Conservation (phyloP, 1,140 invertebrate species). For the Physella acuta region DNA sequence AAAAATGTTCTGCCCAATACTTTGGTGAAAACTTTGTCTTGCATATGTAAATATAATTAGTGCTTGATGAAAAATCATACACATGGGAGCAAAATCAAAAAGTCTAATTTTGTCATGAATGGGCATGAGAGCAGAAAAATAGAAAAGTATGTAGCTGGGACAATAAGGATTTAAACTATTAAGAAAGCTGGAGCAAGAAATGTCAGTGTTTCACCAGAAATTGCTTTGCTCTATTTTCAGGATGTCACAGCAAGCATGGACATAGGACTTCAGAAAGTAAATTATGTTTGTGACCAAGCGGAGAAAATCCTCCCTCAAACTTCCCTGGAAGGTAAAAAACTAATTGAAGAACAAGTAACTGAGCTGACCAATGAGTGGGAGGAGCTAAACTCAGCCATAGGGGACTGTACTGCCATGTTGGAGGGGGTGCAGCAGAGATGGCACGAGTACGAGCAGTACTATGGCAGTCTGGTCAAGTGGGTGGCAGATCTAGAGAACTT, state of each 20-base stretch:
- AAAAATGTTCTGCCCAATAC: too few relatives aligned
- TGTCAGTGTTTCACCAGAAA: too few relatives aligned
- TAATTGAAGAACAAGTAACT: slow-evolving; percentile 79
- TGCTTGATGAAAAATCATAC: too few relatives aligned
- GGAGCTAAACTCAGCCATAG: slow-evolving; percentile 76
- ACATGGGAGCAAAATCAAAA: too few relatives aligned
- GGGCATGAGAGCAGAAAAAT: too few relatives aligned
- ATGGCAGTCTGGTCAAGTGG: slow-evolving; percentile 77
- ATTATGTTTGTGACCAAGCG: slow-evolving; percentile 68
- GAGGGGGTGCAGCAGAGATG: slow-evolving; percentile 80
- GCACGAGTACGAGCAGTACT: slow-evolving; percentile 80
- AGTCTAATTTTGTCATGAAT: too few relatives aligned
- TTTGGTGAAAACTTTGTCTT: too few relatives aligned
- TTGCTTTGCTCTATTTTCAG: too few relatives aligned
- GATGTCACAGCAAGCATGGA: slow-evolving; percentile 53
- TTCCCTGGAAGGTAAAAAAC: slow-evolving; percentile 81
- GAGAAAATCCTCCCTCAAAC: slow-evolving; percentile 79
- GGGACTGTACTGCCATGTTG: slow-evolving; percentile 76
- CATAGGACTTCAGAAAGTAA: slow-evolving; percentile 52
- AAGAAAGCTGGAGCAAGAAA: too few relatives aligned
- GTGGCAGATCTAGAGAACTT: slow-evolving; percentile 66
- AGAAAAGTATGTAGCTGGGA: too few relatives aligned
- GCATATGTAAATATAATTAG: too few relatives aligned
- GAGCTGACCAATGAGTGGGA: slow-evolving; percentile 86
- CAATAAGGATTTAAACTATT: too few relatives aligned